Percentiles rank a stretch among this genome's conserved stretches.
Conservation (phyloP, 1,140 invertebrate species). For the Condylostylus longicornis region DNA sequence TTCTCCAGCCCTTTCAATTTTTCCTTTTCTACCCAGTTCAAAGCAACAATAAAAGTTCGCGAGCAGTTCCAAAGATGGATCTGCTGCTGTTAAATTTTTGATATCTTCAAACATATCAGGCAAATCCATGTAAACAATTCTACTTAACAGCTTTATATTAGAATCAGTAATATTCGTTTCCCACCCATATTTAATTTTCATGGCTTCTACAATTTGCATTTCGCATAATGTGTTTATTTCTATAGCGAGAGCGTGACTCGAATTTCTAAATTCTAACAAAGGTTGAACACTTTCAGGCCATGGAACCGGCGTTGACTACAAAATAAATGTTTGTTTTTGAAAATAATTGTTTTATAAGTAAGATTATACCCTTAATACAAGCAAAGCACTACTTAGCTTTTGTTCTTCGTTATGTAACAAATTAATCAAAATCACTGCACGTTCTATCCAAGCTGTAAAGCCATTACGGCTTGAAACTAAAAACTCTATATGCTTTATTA, state of each 20-base stretch:
- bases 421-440: constrained; percentile 21
- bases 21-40: constrained; percentile 20
- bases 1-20: constrained; percentile 20
- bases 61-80: constrained; percentile 14
- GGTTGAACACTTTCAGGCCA: constrained; percentile 21
- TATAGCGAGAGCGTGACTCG: constrained; percentile 22
- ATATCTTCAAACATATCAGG: constrained; percentile 29
- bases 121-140: constrained; percentile 23
- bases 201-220: constrained; percentile 28
- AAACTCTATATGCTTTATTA: constrained; percentile 23
- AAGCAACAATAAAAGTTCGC: constrained; percentile 27
- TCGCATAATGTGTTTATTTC: constrained; percentile 27
- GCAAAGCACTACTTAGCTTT: constrained; percentile 21
- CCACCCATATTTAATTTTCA: constrained; percentile 31
- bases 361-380: constrained; percentile 16
- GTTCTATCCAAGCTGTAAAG: constrained; percentile 22
- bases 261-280: constrained; percentile 20
- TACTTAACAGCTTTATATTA: constrained; percentile 23
- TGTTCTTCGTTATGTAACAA: constrained; percentile 27
- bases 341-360: constrained; percentile 3
- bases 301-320: constrained; percentile 18
- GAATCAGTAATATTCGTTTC: constrained; percentile 18
- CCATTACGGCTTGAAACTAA: constrained; percentile 19
- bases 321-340: neutral
- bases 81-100: constrained; percentile 18